A percentile compares a stretch with the other conserved stretches of the same genome.
Evolutionary conservation across 1,140 invertebrate species (phyloP).

Genomic region (Scaptomyza graminum): DNA sequence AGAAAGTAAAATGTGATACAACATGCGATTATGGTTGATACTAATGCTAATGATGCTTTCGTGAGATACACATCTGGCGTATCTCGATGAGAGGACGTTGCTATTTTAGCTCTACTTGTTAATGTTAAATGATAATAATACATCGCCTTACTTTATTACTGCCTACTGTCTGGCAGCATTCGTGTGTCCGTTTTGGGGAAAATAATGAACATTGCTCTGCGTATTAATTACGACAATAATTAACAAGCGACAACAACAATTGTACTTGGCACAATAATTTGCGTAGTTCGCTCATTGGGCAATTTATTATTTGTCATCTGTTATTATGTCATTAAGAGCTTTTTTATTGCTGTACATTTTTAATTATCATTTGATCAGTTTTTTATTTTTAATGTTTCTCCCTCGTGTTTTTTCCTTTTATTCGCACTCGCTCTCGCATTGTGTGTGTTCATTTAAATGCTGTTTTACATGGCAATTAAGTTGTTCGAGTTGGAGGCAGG

Average conservation of each 20-base stretch:
- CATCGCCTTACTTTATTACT: constrained; percentile 26
- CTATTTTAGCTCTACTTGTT: constrained; percentile 32
- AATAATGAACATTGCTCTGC: constrained; percentile 73
- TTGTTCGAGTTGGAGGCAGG: constrained; percentile 47
- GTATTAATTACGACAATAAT: constrained; percentile 80
- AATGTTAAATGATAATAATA: constrained; percentile 68
- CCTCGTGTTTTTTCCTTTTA: not conserved
- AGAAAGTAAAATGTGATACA: constrained; percentile 11
- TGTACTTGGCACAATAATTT: constrained; percentile 53
- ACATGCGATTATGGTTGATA: constrained; percentile 65
- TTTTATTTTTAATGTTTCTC: not conserved
- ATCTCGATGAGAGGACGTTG: constrained; percentile 16
- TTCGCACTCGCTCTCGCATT: not conserved
- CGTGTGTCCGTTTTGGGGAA: constrained; percentile 22
- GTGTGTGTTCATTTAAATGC: constrained; percentile 46
- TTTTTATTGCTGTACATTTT: constrained; percentile 72
- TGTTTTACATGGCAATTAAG: constrained; percentile 76
- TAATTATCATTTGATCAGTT: constrained; percentile 79
- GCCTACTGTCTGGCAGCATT: constrained; percentile 1
- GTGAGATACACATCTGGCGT: constrained; percentile 40
- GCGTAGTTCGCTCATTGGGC: constrained; percentile 53
- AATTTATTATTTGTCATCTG: constrained; percentile 83
- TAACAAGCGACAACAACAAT: constrained; percentile 54
- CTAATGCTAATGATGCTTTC: constrained; percentile 62
- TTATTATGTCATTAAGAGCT: constrained; percentile 78